Conservation (phyloP, 2,113 vertebrate species). For the Ochotona curzoniae region DNA sequence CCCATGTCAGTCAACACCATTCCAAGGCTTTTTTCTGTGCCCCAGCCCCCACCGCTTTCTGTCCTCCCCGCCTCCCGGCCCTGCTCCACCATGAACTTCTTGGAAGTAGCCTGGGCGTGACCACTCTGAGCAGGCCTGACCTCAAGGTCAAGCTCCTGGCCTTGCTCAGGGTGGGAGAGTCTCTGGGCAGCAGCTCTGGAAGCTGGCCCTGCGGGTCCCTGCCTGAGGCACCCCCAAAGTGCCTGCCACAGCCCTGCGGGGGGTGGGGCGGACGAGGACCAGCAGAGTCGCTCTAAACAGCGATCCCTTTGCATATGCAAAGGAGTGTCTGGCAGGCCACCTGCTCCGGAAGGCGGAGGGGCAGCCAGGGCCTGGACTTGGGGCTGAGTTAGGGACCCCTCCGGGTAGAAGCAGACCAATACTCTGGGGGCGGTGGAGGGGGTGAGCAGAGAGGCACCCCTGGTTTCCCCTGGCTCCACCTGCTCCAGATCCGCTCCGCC, state of each 20-base stretch:
- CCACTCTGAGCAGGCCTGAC: background rate
- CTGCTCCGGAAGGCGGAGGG: background rate
- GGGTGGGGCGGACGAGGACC: too few species aligned
- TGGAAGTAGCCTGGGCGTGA: background rate
- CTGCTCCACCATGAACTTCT: background rate
- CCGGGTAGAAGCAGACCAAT: background rate
- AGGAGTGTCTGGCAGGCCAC: background rate
- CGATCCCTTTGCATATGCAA: constrained; percentile 7
- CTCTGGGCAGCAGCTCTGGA: background rate
- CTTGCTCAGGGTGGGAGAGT: background rate
- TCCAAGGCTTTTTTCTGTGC: too few species aligned
- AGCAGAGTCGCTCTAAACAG: background rate
- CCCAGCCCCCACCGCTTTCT: too few species aligned
- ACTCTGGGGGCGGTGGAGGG: background rate
- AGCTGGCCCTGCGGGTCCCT: background rate
- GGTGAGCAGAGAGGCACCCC: background rate
- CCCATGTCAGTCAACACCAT: too few species aligned
- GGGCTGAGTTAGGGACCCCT: background rate
- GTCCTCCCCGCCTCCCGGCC: too few species aligned
- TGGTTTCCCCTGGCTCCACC: background rate
- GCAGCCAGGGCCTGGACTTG: background rate
- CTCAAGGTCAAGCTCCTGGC: background rate
- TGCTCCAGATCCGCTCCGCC: too few species aligned
- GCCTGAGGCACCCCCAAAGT: too few species aligned
- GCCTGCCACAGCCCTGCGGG: too few species aligned